Conservation (phyloP, 2,888 invertebrate species). For the Neoscelio sp. region DNA sequence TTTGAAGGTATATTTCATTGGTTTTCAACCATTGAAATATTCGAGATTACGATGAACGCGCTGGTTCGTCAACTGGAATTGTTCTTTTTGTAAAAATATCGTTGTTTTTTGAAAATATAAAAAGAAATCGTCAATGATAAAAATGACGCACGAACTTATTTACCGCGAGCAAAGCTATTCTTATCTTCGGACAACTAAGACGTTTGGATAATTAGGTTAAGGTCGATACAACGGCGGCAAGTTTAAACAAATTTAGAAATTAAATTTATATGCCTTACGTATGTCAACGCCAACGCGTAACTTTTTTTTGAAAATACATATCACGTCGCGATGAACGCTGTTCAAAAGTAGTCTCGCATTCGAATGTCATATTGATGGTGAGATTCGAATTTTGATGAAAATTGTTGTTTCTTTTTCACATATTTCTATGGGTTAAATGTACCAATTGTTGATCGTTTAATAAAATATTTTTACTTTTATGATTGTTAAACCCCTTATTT, state of each 20-base stretch:
- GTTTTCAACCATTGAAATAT: no score
- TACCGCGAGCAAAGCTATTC: slow-evolving; percentile 64
- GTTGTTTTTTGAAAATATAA: not conserved
- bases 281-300: slow-evolving; percentile 51
- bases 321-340: not conserved
- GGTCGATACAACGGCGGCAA: slow-evolving; percentile 55
- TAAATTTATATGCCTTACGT: slow-evolving; percentile 46
- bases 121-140: no score
- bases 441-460: slow-evolving; percentile 49
- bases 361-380: slow-evolving; percentile 6
- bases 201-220: slow-evolving; percentile 65
- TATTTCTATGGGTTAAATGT: slow-evolving; percentile 63
- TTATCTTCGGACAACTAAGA: slow-evolving; percentile 58
- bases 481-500: slow-evolving; percentile 43
- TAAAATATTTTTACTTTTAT: slow-evolving; percentile 66
- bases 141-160: slow-evolving; percentile 60
- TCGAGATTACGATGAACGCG: no score
- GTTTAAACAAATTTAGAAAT: slow-evolving; percentile 65
- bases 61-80: no score
- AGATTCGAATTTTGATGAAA: slow-evolving; percentile 13
- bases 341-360: slow-evolving; percentile 13
- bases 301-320: slow-evolving; percentile 19
- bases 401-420: slow-evolving; percentile 46
- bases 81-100: slow-evolving; percentile 22
- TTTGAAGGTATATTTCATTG: no score